Evolutionary conservation across 2,113 vertebrate genomes (phyloP).

Genomic region (Tympanuchus pallidicinctus): DNA sequence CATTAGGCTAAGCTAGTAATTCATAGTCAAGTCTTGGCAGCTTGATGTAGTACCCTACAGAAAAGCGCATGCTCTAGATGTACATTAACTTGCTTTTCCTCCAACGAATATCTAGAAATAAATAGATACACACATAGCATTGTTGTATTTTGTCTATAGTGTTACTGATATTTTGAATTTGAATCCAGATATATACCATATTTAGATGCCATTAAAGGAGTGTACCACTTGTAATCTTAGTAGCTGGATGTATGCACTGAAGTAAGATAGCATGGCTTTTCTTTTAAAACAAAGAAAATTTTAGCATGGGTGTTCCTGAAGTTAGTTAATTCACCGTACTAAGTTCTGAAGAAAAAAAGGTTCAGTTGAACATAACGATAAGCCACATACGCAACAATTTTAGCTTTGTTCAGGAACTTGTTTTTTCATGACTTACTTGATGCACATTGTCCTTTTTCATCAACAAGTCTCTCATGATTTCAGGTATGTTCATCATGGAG

Average conservation of each 20-base stretch:
- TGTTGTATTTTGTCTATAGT: not conserved
- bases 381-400: fast-evolving
- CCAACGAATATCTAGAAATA: not conserved
- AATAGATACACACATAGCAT: not conserved
- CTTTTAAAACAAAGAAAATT: not conserved
- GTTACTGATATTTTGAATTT: not conserved
- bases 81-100: not conserved
- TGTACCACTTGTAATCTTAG: not conserved
- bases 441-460: not conserved
- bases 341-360: not conserved
- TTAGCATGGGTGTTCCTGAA: not conserved
- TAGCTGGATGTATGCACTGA: not conserved
- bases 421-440: not conserved
- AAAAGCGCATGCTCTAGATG: not conserved
- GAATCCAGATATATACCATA: not conserved
- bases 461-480: slow-evolving; percentile 19
- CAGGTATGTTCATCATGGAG: slow-evolving; percentile 96
- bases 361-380: not conserved
- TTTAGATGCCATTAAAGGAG: not conserved
- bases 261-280: not conserved
- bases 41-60: not conserved
- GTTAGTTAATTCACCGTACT: not conserved
- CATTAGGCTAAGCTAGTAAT: not conserved
- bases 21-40: not conserved
- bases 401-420: fast-evolving